Base-by-base conservation (phyloP, 2,797 vertebrate genomes). In the Xerus rutilus region DNA sequence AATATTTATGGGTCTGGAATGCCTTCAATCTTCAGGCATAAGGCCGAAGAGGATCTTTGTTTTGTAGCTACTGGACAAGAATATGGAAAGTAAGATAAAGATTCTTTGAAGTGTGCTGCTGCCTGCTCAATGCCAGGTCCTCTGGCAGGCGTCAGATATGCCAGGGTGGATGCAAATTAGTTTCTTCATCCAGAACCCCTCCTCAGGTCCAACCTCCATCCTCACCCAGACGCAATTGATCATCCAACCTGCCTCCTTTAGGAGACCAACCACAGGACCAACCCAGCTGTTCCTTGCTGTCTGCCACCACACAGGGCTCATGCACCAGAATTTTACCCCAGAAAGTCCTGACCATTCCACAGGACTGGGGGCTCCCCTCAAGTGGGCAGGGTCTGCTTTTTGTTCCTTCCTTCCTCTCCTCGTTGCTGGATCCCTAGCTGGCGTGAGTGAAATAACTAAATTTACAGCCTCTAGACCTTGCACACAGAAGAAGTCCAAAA, bases 1-100 rank as follows among this genome's bases (percentile, higher is more conserved):
- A 96, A 98, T 98, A 98, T 98, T 98, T 98, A 97, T 95, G 98
- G 2, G 0, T 97, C 98, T 98, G 97, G 98, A 98, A 97, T 97
- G 97, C 97, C 98, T 97, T 98, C 96, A 98, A 96, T 93, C 93
- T 98, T 97, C 96, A 97, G n/a, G 4, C 97, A 96, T 0, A 28
- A 14, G 18, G 88, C 65, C 10, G 39, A 91, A 96, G 82, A 93
- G 87, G 91, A 87, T 93, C 96, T 91, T 20, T 96, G 89, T 90
- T 95, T 94, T 93, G 78, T 39, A 82, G 87, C 94, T 95, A 95
- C 89, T 54, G 94, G 96, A 96, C 93, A 95, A 85, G 91, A 78
- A 73, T 45, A 78, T 21, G 84, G 59, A n/a, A 87, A 94, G 49
- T n/a, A 78, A 95, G 89, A 91, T 43, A 77, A 91, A 93, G 93